phyloP scores from a whole-genome alignment of 1,140 invertebrate species.

The Achroia grisella region DNA sequence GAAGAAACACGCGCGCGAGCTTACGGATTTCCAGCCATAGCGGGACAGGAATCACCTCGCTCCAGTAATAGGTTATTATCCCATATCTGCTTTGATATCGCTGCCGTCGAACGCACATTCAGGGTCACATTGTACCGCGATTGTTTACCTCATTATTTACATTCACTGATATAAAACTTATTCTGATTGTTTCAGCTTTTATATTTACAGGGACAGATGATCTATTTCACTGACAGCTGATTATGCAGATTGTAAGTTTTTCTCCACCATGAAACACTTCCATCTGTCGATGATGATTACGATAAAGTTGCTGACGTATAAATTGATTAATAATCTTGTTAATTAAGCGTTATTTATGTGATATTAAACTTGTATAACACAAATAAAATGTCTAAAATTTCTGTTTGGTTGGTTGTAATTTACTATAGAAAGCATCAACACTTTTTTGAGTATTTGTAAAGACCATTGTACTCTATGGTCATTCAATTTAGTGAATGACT shows the following conservation, averaged over 20 bases:
- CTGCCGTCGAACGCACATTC: constrained; percentile 27
- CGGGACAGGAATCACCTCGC: constrained; percentile 33
- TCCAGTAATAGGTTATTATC: constrained; percentile 70
- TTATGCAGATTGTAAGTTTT: constrained; percentile 74
- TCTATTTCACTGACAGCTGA: constrained; percentile 74
- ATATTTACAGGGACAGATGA: constrained; percentile 75
- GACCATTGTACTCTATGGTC: constrained; percentile 55
- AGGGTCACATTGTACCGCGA: constrained; percentile 45
- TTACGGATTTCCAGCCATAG: constrained; percentile 56
- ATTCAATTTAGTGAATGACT: constrained; percentile 45
- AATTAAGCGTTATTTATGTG: constrained; percentile 51
- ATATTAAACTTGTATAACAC: constrained; percentile 51
- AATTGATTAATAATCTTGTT: constrained; percentile 41
- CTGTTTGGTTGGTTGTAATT: constrained; percentile 71
- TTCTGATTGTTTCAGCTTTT: constrained; percentile 70
- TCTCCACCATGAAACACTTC: constrained; percentile 63
- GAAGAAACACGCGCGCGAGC: constrained; percentile 31
- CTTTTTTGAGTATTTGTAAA: constrained; percentile 70
- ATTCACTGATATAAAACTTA: constrained; percentile 42
- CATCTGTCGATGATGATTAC: constrained; percentile 55
- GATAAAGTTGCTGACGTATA: constrained; percentile 30
- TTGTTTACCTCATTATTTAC: constrained; percentile 51
- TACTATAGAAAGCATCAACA: constrained; percentile 73
- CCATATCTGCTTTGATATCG: constrained; percentile 51
- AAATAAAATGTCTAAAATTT: constrained; percentile 65